Evolutionary conservation across 2,797 vertebrate species (phyloP).

Genomic region (Thripadectes ignobilis): DNA sequence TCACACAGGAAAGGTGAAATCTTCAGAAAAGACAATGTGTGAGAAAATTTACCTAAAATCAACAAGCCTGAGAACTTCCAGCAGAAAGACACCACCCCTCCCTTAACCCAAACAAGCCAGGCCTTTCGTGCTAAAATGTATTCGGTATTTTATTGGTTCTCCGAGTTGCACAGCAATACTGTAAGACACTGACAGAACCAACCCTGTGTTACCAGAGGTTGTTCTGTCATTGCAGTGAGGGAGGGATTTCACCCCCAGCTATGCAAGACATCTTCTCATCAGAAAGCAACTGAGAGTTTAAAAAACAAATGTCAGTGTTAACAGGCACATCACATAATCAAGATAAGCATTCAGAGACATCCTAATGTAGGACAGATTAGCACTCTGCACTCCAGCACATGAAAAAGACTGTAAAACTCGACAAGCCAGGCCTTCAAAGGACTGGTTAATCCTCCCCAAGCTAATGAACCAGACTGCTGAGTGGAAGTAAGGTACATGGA

Average conservation of each 20-base stretch:
- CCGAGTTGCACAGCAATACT: not conserved
- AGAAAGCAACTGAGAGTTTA: not conserved
- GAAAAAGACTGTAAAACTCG: not conserved
- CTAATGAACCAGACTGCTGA: not conserved
- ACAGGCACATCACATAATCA: not conserved
- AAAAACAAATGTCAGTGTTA: conserved; percentile 4
- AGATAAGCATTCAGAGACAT: not conserved
- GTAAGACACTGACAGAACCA: not conserved
- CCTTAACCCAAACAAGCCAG: not conserved
- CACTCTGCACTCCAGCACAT: not conserved
- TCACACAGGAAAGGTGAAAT: not conserved
- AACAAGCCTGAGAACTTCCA: not conserved
- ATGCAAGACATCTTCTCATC: not conserved
- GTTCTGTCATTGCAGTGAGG: not conserved
- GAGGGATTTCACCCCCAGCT: not conserved
- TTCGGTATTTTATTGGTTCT: not conserved
- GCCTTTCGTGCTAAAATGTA: not conserved
- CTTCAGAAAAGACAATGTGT: not conserved
- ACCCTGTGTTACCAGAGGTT: not conserved
- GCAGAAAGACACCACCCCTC: not conserved
- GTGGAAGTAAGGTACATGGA: not conserved
- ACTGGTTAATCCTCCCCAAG: not conserved
- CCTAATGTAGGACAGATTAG: not conserved
- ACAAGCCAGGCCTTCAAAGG: conserved; percentile 33
- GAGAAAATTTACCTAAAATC: not conserved